Percentiles rank a stretch among this genome's conserved stretches.
Evolutionary conservation across 2,113 vertebrate species (phyloP).

Genomic region (Phoenicopterus ruber): DNA sequence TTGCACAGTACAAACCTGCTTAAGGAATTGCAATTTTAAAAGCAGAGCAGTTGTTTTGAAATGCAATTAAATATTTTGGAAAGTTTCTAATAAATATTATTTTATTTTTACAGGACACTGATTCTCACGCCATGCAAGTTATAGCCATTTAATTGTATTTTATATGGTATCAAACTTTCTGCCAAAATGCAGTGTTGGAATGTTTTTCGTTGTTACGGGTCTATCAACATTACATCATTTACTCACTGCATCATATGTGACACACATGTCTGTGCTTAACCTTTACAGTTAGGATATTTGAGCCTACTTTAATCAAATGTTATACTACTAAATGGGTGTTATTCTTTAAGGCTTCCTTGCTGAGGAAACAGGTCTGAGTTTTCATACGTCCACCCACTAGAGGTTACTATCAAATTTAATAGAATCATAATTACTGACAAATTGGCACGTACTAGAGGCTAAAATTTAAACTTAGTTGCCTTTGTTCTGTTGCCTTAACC

Average conservation of each 20-base stretch:
- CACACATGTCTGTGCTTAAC: conserved; percentile 61
- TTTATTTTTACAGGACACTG: conserved; percentile 36
- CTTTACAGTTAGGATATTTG: conserved; percentile 46
- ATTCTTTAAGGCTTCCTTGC: conserved; percentile 30
- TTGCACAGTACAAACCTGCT: not conserved
- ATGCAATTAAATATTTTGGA: conserved; percentile 30
- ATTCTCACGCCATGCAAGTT: conserved; percentile 44
- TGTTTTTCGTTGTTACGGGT: conserved; percentile 40
- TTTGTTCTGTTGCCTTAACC: conserved; percentile 61
- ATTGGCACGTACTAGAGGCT: conserved; percentile 1
- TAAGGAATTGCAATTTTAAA: not conserved
- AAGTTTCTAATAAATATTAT: conserved; percentile 13
- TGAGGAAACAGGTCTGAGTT: conserved; percentile 1
- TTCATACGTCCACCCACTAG: not conserved
- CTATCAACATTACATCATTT: conserved; percentile 65
- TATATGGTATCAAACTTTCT: conserved; percentile 43
- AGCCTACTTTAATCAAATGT: conserved; percentile 59
- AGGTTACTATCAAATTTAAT: conserved; percentile 34
- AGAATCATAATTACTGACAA: conserved; percentile 6
- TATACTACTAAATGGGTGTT: conserved; percentile 44
- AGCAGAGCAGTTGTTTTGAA: conserved; percentile 20
- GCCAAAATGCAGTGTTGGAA: conserved; percentile 52
- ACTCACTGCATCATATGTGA: conserved; percentile 59
- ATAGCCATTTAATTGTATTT: conserved; percentile 55
- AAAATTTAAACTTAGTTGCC: conserved; percentile 59